These are phyloP conservation scores for Meliscaeva auricollis DNA, from an alignment of 2,888 invertebrate genomes.

Conservation along the genomic window DNA sequence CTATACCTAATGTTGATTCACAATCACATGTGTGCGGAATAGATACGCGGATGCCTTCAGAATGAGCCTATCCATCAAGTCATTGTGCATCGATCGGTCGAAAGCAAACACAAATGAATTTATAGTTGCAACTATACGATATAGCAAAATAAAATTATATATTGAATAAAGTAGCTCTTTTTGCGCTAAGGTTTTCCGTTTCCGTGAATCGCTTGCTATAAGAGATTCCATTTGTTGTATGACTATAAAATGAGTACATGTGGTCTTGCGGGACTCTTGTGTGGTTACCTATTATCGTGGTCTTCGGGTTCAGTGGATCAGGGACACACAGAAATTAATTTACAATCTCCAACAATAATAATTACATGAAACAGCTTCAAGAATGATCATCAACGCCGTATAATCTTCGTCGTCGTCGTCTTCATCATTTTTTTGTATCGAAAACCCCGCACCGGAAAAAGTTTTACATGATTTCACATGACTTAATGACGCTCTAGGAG, in stretches of 20 bases:
- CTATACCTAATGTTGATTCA: constrained; percentile 19
- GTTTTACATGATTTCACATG: constrained; percentile 68
- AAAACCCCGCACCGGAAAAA: constrained; percentile 51
- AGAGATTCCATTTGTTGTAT: constrained; percentile 46
- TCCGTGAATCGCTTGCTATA: constrained; percentile 45
- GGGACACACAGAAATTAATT: constrained; percentile 39
- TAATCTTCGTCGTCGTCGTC: constrained; percentile 50
- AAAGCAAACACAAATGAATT: constrained; percentile 53
- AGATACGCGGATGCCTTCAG: constrained; percentile 29
- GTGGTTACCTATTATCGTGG: constrained; percentile 45
- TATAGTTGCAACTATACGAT: not conserved
- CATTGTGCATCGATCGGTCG: constrained; percentile 42
- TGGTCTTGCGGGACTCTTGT: constrained; percentile 61
- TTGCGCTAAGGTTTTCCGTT: constrained; percentile 51
- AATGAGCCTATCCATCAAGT: constrained; percentile 51
- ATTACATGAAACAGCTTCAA: constrained; percentile 55
- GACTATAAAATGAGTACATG: constrained; percentile 34
- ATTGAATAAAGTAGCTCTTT: not conserved
- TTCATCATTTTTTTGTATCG: constrained; percentile 20
- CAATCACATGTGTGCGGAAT: constrained; percentile 33
- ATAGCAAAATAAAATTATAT: not conserved
- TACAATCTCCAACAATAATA: constrained; percentile 61
- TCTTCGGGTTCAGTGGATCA: constrained; percentile 73
- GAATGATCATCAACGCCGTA: constrained; percentile 15
- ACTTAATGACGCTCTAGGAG: constrained; percentile 63